Evolutionary conservation across 2,888 invertebrate genomes (phyloP).

Genomic region (Alviniconcha strummeri): DNA sequence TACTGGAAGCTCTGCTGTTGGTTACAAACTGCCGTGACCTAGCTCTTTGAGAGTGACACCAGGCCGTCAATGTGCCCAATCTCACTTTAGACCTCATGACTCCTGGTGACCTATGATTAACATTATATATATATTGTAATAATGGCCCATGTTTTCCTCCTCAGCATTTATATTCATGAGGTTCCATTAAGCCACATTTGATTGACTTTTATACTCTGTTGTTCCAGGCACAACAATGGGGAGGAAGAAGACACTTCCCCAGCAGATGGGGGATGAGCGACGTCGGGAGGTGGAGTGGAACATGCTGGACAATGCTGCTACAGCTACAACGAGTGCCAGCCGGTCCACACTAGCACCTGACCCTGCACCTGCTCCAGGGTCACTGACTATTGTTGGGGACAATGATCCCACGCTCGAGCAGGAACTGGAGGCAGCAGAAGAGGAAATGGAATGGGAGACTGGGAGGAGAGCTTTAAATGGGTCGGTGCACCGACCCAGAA

Average conservation of each 20-base stretch:
- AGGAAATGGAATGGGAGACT: neutral
- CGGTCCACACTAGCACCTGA: neutral
- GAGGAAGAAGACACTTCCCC: conserved; percentile 59
- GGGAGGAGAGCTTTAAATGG: no score
- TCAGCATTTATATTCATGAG: no score
- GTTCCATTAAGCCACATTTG: no score
- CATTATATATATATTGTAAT: no score
- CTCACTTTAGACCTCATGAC: no score
- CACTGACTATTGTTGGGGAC: conserved; percentile 44
- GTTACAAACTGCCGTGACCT: no score
- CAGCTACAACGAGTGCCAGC: no score
- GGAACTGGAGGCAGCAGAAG: conserved; percentile 27
- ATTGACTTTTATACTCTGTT: neutral
- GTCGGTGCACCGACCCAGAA: neutral
- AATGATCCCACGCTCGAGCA: conserved; percentile 42
- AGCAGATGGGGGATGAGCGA: conserved; percentile 57
- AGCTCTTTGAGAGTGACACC: no score
- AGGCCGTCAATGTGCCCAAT: no score
- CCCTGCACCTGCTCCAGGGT: conserved; percentile 26
- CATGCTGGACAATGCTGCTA: conserved; percentile 53
- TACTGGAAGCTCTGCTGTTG: no score
- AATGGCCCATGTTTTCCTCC: no score
- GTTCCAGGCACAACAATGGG: conserved; percentile 51
- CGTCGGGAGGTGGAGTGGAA: conserved; percentile 64
- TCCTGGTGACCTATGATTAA: no score